Evolutionary conservation across 23 tunicate species (phyloP), one percentile per base, ranked within the genome.

Genomic region (Oikopleura dioica): DNA sequence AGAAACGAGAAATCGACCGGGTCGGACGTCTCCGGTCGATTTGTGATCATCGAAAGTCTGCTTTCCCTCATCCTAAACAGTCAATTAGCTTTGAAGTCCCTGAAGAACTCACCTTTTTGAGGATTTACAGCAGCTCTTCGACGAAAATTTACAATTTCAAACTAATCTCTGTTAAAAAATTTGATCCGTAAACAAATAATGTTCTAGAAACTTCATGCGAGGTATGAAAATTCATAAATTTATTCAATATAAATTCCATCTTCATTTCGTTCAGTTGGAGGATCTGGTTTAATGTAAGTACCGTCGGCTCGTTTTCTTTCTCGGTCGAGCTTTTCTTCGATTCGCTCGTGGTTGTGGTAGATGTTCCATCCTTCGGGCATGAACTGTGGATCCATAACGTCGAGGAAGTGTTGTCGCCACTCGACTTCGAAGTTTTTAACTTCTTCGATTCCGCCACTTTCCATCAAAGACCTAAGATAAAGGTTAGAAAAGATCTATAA

Each of bases 391-490:
- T 86, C 37, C 99, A 94, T 94, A 32, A 59, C 79, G 31, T 77
- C 55, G 16, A 94, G 37, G 37, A 94, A 94, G 38, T 94, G 88
- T 75, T 81, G 78, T 28, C 99, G 68, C 99, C 99, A 94, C 28
- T 79, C 38, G 35, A 51, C 76, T 50, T 94, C 88, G 69, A 94
- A 94, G 16, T 86, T 69, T 63, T 63, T 63, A 28, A 63, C 72
- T 16, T 4, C 72, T 16, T 63, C 72, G 30, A 63, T 63, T 24
- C 72, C 72, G 30, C 72, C 31, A 5, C 9, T 9, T 44, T 44
- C 16, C 16, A 16, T 44, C 16, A 44, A 16, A 9, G 55, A 44
- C 16, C 16, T 16, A 44, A 44, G 16, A 44, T 44, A 44, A 44
- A 9, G 16, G 16, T 44, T 9, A 44, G 55, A 44, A 44, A 36